These are phyloP conservation scores for Triplophysa yarkandensis DNA, from an alignment of 2,797 vertebrate genomes.

Conservation along the genomic window DNA sequence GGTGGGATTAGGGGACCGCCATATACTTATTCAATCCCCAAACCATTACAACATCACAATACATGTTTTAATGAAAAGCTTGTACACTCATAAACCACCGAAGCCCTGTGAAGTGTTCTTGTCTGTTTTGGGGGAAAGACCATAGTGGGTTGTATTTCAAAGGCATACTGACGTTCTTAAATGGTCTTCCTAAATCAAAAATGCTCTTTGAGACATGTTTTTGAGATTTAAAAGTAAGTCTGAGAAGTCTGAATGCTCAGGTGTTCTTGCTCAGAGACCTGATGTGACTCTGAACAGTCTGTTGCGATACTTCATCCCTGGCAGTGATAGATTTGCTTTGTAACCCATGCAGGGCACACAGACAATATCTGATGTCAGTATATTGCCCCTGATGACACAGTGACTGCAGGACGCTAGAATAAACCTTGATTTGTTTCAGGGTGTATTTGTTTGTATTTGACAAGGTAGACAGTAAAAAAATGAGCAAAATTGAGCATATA, in stretches of 20 bases:
- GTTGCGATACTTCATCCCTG: constrained; percentile 44
- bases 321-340: constrained; percentile 49
- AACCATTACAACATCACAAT: constrained; percentile 13
- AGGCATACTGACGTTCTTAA: constrained; percentile 46
- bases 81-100: constrained; percentile 34
- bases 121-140: constrained; percentile 34
- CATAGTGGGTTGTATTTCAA: constrained; percentile 48
- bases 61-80: constrained; percentile 44
- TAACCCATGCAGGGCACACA: constrained; percentile 22
- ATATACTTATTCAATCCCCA: constrained; percentile 37
- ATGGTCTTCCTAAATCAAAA: constrained; percentile 39
- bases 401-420: constrained; percentile 40
- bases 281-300: constrained; percentile 24
- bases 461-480: constrained; percentile 15
- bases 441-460: constrained; percentile 48
- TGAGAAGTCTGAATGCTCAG: constrained; percentile 23
- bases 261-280: constrained; percentile 24
- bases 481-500: not conserved
- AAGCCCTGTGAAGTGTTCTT: constrained; percentile 49
- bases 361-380: constrained; percentile 42
- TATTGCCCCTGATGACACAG: constrained; percentile 30
- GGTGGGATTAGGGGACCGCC: constrained; percentile 28
- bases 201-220: constrained; percentile 51
- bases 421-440: constrained; percentile 36
- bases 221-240: constrained; percentile 33